Base-by-base conservation (phyloP, 2,888 invertebrate genomes). In the Microdon myrmicae region DNA sequence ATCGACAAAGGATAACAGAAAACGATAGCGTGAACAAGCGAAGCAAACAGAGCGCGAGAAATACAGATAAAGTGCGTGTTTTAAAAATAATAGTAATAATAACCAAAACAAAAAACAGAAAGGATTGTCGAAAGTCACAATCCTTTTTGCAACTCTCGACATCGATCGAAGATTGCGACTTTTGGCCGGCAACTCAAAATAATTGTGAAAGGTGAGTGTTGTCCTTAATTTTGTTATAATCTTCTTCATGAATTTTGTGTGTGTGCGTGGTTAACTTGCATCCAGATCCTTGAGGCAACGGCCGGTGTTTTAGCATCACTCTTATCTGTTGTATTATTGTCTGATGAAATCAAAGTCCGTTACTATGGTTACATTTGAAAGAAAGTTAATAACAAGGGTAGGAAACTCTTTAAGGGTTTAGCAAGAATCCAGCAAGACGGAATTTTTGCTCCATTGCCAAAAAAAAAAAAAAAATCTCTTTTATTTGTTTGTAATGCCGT, bases 171-270 rank as follows among this genome's bases (percentile, higher is more conserved):
- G n/a, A n/a, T n/a, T n/a, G n/a, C n/a, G n/a, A n/a, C n/a, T n/a
- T n/a, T n/a, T n/a, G n/a, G n/a, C n/a, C n/a, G n/a, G n/a, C n/a
- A n/a, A n/a, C n/a, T n/a, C n/a, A 34, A 34, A 47, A 43, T 16
- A 43, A 51, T 58, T 58, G 64, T 64, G 64, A 64, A 64, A 64
- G 64, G 64, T 64, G 58, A 64, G 64, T 64, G 64, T 45, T 38
- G 32, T 39, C 34, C 35, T 53, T 9, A 13, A 53, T 56, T 44
- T 49, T 43, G 17, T 20, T 29, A 38, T 28, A 26, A 22, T 43
- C 43, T 58, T 34, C 45, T 23, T 38, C n/a, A n/a, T 48, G n/a
- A 12, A 19, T 28, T 12, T 37, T 38, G 12, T 38, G 14, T 23
- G 10, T 12, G n/a, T 14, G 12, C n/a, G n/a, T n/a, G n/a, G n/a